Percentiles rank a stretch among this genome's conserved stretches.
phyloP scores from a whole-genome alignment of 2,888 invertebrate species.

The Leptinotarsa peninsularis region DNA sequence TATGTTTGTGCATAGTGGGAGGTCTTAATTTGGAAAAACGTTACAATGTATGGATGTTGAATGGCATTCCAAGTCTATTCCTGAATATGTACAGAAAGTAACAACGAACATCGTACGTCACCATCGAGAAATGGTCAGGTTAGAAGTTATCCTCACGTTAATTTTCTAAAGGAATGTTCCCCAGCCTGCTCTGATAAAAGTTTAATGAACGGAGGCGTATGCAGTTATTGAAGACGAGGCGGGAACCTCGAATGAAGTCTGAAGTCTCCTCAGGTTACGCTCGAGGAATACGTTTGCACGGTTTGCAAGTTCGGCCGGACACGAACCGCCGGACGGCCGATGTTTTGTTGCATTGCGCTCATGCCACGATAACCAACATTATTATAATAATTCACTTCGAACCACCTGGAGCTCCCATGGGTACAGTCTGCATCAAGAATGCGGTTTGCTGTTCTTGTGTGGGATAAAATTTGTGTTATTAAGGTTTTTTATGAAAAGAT shows the following conservation, averaged over 20 bases:
- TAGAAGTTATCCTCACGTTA: not conserved
- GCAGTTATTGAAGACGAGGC: constrained; percentile 18
- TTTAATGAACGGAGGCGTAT: constrained; percentile 29
- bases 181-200: constrained; percentile 1
- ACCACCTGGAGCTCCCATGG: constrained; percentile 31
- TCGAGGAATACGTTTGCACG: constrained; percentile 34
- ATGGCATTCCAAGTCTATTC: not conserved
- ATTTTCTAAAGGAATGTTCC: constrained; percentile 9
- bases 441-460: not conserved
- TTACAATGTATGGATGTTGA: no score
- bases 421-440: constrained; percentile 26
- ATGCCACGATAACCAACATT: constrained; percentile 33
- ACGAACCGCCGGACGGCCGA: constrained; percentile 13
- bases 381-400: constrained; percentile 25
- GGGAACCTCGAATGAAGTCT: not conserved
- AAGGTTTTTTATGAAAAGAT: no score
- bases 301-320: constrained; percentile 31
- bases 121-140: not conserved
- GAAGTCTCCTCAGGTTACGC: constrained; percentile 26
- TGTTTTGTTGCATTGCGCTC: constrained; percentile 26
- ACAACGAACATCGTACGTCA: not conserved
- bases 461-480: not conserved
- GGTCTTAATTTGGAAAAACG: no score
- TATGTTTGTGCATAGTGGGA: no score
- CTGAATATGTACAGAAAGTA: not conserved